A percentile compares a stretch with the other conserved stretches of the same genome.
Evolutionary conservation across 1,140 invertebrate genomes (phyloP).

Genomic region (Halotydeus destructor): DNA sequence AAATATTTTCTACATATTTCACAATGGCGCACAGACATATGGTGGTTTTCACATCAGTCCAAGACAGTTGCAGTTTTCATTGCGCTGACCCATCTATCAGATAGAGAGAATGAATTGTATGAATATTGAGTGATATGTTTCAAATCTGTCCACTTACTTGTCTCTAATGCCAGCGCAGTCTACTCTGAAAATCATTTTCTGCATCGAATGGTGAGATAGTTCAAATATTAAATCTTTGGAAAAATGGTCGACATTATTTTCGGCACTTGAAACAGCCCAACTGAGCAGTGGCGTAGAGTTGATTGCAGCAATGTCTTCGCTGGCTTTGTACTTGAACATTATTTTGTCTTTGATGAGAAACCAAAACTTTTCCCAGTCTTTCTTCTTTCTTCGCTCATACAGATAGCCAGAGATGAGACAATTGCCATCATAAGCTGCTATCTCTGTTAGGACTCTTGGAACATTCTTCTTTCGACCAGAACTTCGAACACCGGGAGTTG

Average conservation of each 20-base stretch:
- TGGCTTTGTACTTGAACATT: conserved; percentile 39
- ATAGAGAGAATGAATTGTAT: too few relatives aligned
- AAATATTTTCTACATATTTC: too few relatives aligned
- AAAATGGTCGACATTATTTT: conserved; percentile 25
- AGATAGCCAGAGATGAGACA: conserved; percentile 38
- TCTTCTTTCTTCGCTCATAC: conserved; percentile 20
- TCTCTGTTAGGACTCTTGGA: neutral
- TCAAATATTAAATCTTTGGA: conserved; percentile 30
- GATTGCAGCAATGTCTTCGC: conserved; percentile 36
- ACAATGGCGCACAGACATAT: too few relatives aligned
- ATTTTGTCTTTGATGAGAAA: conserved; percentile 40
- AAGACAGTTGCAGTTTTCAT: neutral
- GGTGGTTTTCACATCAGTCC: too few relatives aligned
- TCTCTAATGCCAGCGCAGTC: conserved; percentile 17
- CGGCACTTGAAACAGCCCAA: conserved; percentile 26
- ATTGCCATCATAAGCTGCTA: conserved; percentile 31
- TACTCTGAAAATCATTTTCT: conserved; percentile 29
- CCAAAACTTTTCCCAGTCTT: conserved; percentile 36
- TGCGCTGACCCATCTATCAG: neutral
- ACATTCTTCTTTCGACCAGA: neutral
- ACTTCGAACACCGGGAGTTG: neutral
- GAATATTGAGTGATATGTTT: too few relatives aligned
- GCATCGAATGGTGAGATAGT: conserved; percentile 29
- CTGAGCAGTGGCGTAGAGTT: conserved; percentile 33
- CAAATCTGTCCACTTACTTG: too few relatives aligned